These are phyloP conservation scores for Halesus radiatus DNA, from an alignment of 1,140 invertebrate species.

Conservation along the genomic window DNA sequence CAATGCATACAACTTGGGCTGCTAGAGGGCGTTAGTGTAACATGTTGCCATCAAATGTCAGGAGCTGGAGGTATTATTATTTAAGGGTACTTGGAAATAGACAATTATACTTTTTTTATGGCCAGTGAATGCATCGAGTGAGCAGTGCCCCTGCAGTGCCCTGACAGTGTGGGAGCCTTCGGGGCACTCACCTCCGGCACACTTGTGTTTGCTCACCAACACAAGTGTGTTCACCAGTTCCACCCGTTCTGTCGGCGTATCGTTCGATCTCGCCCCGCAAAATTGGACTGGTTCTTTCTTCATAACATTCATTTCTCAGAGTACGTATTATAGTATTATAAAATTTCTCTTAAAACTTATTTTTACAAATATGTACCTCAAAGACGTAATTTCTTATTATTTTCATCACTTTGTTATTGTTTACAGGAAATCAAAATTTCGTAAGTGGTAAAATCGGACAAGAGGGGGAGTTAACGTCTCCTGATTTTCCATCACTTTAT, in stretches of 20 bases:
- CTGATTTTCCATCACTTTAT: constrained; percentile 77
- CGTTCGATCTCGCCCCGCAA: constrained; percentile 15
- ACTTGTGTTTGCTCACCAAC: constrained; percentile 25
- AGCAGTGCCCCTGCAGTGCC: constrained; percentile 49
- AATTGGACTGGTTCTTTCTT: constrained; percentile 40
- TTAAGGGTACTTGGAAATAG: too few species aligned
- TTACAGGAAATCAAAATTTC: constrained; percentile 73
- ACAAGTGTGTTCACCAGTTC: constrained; percentile 37
- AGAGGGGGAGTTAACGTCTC: constrained; percentile 64
- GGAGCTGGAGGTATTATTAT: too few species aligned
- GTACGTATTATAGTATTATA: too few species aligned
- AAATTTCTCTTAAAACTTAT: neutral
- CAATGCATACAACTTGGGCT: too few species aligned
- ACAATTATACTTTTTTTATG: neutral
- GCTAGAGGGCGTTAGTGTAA: too few species aligned
- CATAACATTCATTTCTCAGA: constrained; percentile 40
- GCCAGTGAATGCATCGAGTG: constrained; percentile 26
- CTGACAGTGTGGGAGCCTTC: constrained; percentile 45
- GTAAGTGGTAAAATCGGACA: constrained; percentile 65
- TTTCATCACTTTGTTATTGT: neutral
- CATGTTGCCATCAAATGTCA: too few species aligned
- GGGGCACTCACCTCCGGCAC: neutral
- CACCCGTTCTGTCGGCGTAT: constrained; percentile 44
- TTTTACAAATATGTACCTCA: too few species aligned
- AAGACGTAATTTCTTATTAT: too few species aligned